Evolutionary conservation across 2,113 vertebrate species (phyloP), one percentile per base, ranked within the genome.

Genomic region (Hyla sarda): DNA sequence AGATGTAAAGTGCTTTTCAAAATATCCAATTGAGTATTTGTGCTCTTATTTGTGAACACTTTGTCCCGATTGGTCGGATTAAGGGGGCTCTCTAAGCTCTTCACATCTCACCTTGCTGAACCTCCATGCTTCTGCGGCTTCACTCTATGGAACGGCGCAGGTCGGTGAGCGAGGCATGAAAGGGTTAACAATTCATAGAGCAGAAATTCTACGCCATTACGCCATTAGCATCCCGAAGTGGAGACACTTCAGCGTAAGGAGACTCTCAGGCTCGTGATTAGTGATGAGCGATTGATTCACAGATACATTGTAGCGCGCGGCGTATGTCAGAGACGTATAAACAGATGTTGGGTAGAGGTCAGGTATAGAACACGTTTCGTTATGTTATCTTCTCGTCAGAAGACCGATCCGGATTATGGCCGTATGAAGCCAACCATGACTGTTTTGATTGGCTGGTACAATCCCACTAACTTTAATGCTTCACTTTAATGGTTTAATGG

Each of bases 261-360:
- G 67, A 47, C 41, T 47, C 71, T 74, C 71, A 74, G 2, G 37
- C 25, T 74, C 32, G 6, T 74, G 71, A 74, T 74, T 74, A 74
- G 71, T 74, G 71, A 74, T 74, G 71, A 74, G 71, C 47, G 71
- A 74, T 47, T 74, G 71, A 74, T 74, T 74, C 23, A 14, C 19
- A 47, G 71, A 74, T 74, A 45, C 34, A 25, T 25, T 47, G 23
- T 47, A 47, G 34, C 41, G 37, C 25, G 41, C 41, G 25, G 71
- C 23, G 41, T 74, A 74, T 74, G 19, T 37, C 16, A 45, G 23
- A 74, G 23, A 47, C 23, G 19, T 74, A 74, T 47, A 47, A 74
- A 47, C 71, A 74, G 71, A 74, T 74, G 71, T 74, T 47, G 71
- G 25, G 1, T 25, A 19, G 71, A 47, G 71, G 34, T 74, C 71